Base-by-base conservation (phyloP, 2,888 invertebrate genomes). In the Sclerodermus sp. region DNA sequence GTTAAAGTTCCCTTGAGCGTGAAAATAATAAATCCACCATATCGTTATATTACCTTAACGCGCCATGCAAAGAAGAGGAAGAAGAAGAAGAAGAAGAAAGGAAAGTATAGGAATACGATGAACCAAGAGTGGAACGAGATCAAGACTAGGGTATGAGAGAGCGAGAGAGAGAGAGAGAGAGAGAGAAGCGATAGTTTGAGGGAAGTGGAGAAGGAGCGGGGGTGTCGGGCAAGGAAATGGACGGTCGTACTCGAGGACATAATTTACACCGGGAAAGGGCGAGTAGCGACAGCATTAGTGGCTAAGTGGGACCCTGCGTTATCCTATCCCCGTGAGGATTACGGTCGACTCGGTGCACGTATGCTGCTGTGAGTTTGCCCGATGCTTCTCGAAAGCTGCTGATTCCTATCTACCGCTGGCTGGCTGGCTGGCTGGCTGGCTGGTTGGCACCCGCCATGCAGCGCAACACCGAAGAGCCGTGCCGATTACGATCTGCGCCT, bases 211-310 rank as follows among this genome's bases (percentile, higher is more conserved):
- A 34, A 10, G 10, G 15, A 23, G 23, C 4, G 23, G 3, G 23
- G 3, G 23, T 23, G 23, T 37, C 12, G 53, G 55, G 48, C 23
- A 5, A 3, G 53, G 39, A 64, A 64, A 59, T 64, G 62, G 57
- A 64, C 64, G 62, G 60, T 67, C 53, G 61, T 60, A 55, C 50
- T 48, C 57, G 63, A 64, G 67, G 64, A 68, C 68, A 72, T 73
- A 73, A 71, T 71, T 74, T 73, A 72, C 68, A 58, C 62, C 59
- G 58, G 56, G 60, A 62, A 67, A 66, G 68, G 67, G 67, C 68
- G 71, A 64, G 70, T 73, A 72, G 71, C 70, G 73, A 74, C 73
- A 73, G 71, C 71, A 74, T 75, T 76, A 75, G 75, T 70, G 67
- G 73, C 68, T 74, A 74, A 75, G 73, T 75, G 73, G 75, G 70